Conservation (phyloP, 1,140 invertebrate species). For the Leptinotarsa defecta region DNA sequence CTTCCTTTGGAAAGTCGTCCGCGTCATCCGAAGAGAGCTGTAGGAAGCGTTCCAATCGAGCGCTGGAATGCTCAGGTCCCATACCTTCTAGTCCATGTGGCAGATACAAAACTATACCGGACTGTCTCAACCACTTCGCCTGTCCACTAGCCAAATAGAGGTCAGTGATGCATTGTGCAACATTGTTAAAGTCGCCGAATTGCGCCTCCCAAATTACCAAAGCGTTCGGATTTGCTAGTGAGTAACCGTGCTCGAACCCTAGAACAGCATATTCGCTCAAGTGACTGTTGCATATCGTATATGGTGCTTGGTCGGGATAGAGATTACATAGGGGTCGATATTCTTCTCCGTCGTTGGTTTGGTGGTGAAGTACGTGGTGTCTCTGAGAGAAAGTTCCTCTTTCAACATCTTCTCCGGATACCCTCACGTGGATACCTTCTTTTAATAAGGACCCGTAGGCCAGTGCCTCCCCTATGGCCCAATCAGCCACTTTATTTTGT, state of each 20-base stretch:
- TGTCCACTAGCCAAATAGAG: conserved; percentile 81
- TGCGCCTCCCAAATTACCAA: conserved; percentile 89
- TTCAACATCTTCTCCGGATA: conserved; percentile 88
- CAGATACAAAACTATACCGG: conserved; percentile 79
- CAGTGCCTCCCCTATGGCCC: conserved; percentile 83
- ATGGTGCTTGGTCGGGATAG: conserved; percentile 74
- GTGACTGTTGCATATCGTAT: conserved; percentile 80
- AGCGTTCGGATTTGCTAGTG: conserved; percentile 78
- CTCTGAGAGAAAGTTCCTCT: conserved; percentile 77
- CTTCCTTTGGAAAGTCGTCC: conserved; percentile 57
- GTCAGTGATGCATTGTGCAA: conserved; percentile 84
- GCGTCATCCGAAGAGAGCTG: conserved; percentile 79
- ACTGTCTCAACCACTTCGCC: conserved; percentile 83
- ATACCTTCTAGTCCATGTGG: conserved; percentile 91
- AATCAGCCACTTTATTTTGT: conserved; percentile 71
- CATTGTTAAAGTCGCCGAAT: conserved; percentile 90
- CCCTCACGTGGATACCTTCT: conserved; percentile 63
- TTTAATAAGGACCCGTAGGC: conserved; percentile 79
- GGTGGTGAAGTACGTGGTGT: conserved; percentile 85
- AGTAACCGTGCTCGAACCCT: conserved; percentile 85
- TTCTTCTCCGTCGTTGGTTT: conserved; percentile 72
- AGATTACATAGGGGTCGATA: conserved; percentile 63
- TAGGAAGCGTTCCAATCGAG: conserved; percentile 80
- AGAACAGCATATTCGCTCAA: conserved; percentile 78
- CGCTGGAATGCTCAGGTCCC: conserved; percentile 88